phyloP scores from a whole-genome alignment of 37 sponge, comb jelly and placozoan genomes.

The Theonella swinhoei region DNA sequence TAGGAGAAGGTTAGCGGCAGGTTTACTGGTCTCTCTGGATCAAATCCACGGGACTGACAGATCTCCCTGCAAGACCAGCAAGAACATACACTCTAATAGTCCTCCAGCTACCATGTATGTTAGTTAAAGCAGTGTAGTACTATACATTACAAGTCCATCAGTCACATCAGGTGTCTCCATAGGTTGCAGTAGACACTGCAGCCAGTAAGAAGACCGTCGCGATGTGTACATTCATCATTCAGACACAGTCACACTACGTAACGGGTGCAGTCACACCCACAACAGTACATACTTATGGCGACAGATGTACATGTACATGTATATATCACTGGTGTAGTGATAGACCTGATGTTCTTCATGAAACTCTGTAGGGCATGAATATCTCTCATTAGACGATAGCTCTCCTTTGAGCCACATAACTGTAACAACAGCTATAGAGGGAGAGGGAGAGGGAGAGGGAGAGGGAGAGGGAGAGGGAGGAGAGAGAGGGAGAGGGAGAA shows the following conservation, averaged over 20 bases:
- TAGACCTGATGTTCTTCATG: slow-evolving; percentile 38
- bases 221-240: not conserved
- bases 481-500: not conserved
- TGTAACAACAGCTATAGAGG: slow-evolving; percentile 64
- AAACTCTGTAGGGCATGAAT: slow-evolving; percentile 61
- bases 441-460: not conserved
- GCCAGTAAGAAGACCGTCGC: not conserved
- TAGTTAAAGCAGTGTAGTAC: too few relatives aligned
- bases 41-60: slow-evolving; percentile 35
- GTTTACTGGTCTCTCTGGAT: not conserved
- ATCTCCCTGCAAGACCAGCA: slow-evolving; percentile 3
- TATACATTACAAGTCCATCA: too few relatives aligned
- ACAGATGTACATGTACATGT: not conserved
- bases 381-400: slow-evolving; percentile 76
- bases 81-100: not conserved
- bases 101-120: not conserved
- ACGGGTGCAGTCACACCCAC: too few relatives aligned
- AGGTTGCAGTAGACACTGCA: not conserved
- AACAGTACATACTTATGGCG: too few relatives aligned
- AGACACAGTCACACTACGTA: too few relatives aligned
- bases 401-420: slow-evolving; percentile 89
- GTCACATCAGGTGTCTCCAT: not conserved
- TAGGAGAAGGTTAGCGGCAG: slow-evolving; percentile 65
- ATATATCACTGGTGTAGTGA: not conserved
- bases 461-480: not conserved